These are phyloP conservation scores for Stichodactyla mertensii DNA, from an alignment of 64 coral and sea anemone species.

Conservation along the genomic window DNA sequence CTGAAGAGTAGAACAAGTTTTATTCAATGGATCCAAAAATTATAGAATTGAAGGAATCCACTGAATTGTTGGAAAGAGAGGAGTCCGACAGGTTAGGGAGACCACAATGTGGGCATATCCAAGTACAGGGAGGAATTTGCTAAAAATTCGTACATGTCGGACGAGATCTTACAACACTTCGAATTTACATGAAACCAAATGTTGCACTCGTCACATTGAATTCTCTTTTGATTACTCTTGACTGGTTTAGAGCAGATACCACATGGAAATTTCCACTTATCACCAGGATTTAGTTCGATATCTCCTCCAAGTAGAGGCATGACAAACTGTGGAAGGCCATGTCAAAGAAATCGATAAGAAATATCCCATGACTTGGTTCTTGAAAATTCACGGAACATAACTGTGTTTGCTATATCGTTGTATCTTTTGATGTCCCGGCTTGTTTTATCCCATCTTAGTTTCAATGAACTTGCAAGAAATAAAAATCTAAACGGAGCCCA, in stretches of 20 bases:
- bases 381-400: not conserved
- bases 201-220: slow-evolving; percentile 28
- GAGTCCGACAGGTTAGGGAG: slow-evolving; percentile 12
- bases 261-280: slow-evolving; percentile 25
- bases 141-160: slow-evolving; percentile 19
- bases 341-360: not conserved
- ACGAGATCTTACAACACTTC: slow-evolving; percentile 21
- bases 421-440: not conserved
- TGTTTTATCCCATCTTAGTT: not conserved
- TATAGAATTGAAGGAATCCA: not conserved
- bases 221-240: slow-evolving; percentile 6
- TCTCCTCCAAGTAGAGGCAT: slow-evolving; percentile 14
- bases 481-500: slow-evolving; percentile 1
- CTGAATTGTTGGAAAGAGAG: not conserved
- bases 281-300: slow-evolving; percentile 27
- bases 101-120: slow-evolving; percentile 36
- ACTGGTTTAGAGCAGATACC: slow-evolving; percentile 22
- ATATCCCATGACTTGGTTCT: not conserved
- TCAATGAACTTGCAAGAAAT: slow-evolving; percentile 5
- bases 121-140: slow-evolving; percentile 22
- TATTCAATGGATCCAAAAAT: slow-evolving; percentile 3
- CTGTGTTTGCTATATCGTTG: not conserved
- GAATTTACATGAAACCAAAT: slow-evolving; percentile 19
- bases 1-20: not conserved
- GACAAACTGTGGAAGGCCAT: slow-evolving; percentile 12